Conservation (phyloP, 2,113 vertebrate species). For the Salvelinus fontinalis region DNA sequence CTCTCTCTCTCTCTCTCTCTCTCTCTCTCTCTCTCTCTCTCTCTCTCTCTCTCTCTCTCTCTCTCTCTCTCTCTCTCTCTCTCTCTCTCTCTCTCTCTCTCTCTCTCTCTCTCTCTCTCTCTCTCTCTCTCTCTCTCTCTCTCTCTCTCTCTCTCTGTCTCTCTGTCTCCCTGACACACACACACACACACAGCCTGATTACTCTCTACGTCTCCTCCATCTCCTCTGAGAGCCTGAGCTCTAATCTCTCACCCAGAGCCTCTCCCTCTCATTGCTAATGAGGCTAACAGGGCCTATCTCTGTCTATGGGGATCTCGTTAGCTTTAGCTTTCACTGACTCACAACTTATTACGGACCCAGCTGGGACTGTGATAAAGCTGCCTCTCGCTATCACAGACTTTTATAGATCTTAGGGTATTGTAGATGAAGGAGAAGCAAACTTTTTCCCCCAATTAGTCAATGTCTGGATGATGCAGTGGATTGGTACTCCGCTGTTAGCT, state of each 20-base stretch:
- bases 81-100: too few species aligned
- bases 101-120: too few species aligned
- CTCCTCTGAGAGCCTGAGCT: not conserved
- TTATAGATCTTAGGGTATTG: not conserved
- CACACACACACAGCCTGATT: not conserved
- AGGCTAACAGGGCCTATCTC: not conserved
- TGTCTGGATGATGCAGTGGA: too few species aligned
- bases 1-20: too few species aligned
- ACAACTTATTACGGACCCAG: not conserved
- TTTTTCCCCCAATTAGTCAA: too few species aligned
- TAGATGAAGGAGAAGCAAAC: not conserved
- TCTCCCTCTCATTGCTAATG: slow-evolving; percentile 2
- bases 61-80: too few species aligned
- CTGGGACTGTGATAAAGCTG: slow-evolving; percentile 1
- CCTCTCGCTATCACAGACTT: not conserved
- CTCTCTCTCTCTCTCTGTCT: too few species aligned
- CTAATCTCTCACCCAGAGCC: slow-evolving; percentile 10
- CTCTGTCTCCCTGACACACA: not conserved
- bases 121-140: too few species aligned
- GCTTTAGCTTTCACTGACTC: slow-evolving; percentile 7
- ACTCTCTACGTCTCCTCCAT: not conserved
- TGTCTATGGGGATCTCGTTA: slow-evolving; percentile 9
- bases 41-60: too few species aligned
- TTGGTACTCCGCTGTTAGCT: too few species aligned
- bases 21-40: too few species aligned